A percentile compares a stretch with the other conserved stretches of the same genome.
phyloP scores from a whole-genome alignment of 2,113 vertebrate genomes.

The Bufo bufo region DNA sequence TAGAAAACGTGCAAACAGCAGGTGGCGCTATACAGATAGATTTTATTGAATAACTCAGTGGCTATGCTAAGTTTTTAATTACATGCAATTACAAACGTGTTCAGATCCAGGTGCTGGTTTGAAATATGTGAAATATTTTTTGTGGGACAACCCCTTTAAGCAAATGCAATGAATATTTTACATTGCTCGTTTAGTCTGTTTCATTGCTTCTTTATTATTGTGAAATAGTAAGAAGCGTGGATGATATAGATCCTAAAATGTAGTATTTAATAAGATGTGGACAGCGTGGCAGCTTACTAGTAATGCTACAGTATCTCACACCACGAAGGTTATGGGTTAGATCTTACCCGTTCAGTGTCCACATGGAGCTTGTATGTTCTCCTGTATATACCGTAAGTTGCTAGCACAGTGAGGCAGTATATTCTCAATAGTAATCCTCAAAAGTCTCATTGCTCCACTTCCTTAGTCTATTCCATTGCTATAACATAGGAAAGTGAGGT shows the following conservation, averaged over 20 bases:
- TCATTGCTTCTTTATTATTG: background rate
- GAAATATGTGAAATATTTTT: too few relatives aligned
- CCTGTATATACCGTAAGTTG: background rate
- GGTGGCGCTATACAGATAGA: too few relatives aligned
- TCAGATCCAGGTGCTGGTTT: too few relatives aligned
- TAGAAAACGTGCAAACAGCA: too few relatives aligned
- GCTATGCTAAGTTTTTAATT: too few relatives aligned
- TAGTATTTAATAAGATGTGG: background rate
- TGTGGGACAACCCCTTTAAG: background rate
- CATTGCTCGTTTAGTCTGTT: background rate
- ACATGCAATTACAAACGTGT: too few relatives aligned
- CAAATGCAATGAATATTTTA: background rate
- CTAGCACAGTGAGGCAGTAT: background rate
- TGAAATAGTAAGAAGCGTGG: background rate
- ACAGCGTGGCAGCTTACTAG: background rate
- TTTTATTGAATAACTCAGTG: too few relatives aligned
- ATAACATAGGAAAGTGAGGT: background rate
- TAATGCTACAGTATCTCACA: background rate
- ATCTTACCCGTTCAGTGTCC: background rate
- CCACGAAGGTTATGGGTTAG: background rate
- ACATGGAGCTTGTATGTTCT: background rate
- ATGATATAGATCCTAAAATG: background rate
- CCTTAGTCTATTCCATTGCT: background rate
- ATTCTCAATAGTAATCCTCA: background rate
- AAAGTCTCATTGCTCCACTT: background rate